Conservation (phyloP, 1,140 invertebrate species). For the Camponotus floridanus region DNA sequence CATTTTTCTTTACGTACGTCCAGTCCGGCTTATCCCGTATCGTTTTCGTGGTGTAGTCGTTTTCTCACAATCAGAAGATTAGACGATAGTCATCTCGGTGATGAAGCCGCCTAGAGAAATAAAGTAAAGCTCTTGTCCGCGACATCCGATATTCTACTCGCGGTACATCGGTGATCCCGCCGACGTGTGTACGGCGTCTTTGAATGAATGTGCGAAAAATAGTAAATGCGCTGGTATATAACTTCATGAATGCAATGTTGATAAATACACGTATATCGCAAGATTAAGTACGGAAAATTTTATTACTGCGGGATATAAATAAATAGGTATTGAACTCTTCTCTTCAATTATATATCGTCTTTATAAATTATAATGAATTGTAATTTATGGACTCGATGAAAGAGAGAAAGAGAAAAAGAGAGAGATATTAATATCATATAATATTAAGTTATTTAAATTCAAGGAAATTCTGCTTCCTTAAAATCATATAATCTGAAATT, state of each 20-base stretch:
- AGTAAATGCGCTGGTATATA: neutral
- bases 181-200: neutral
- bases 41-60: slow-evolving; percentile 57
- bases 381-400: neutral
- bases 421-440: neutral
- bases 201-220: slow-evolving; percentile 15
- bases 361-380: neutral
- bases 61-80: slow-evolving; percentile 79
- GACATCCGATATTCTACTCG: slow-evolving; percentile 36
- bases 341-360: slow-evolving; percentile 5
- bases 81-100: slow-evolving; percentile 78
- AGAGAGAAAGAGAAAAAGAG: too few relatives aligned
- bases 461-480: neutral
- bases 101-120: slow-evolving; percentile 65
- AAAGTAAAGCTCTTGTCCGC: slow-evolving; percentile 39
- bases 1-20: slow-evolving; percentile 79
- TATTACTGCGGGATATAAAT: slow-evolving; percentile 21
- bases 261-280: slow-evolving; percentile 12
- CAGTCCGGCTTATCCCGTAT: slow-evolving; percentile 57
- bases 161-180: neutral
- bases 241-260: neutral
- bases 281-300: slow-evolving; percentile 35
- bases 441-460: slow-evolving; percentile 1
- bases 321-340: slow-evolving; percentile 6
- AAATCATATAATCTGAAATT: neutral